Percentiles rank a stretch among this genome's conserved stretches.
Evolutionary conservation across 2,113 vertebrate species (phyloP).

Genomic region (Chamaetylas fuelleborni): DNA sequence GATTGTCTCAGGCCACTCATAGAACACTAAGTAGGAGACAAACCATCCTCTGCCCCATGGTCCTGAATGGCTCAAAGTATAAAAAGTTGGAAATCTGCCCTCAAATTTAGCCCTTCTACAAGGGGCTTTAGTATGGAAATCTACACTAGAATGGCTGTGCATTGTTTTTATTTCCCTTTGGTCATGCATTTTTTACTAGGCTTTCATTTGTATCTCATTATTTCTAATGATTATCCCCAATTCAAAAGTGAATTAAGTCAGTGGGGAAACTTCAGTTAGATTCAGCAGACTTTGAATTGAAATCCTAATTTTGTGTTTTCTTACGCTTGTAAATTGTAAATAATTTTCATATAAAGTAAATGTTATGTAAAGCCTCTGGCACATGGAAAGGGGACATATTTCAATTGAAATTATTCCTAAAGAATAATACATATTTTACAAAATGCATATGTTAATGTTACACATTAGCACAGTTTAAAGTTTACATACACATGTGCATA

Average conservation of each 20-base stretch:
- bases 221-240: not conserved
- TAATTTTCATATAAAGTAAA: not conserved
- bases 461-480: not conserved
- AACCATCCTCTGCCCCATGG: not conserved
- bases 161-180: not conserved
- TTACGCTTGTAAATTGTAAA: not conserved
- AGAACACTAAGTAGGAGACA: not conserved
- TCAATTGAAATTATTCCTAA: not conserved
- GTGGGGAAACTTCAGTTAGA: not conserved
- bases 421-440: not conserved
- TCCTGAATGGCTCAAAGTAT: not conserved
- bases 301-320: not conserved
- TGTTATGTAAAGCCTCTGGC: not conserved
- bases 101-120: not conserved
- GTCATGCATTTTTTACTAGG: not conserved
- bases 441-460: not conserved
- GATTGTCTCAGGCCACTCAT: not conserved
- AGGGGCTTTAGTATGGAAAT: not conserved
- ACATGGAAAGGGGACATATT: not conserved
- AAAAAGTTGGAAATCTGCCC: not conserved
- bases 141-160: not conserved
- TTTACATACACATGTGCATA: not conserved
- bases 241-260: not conserved
- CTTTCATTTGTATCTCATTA: not conserved
- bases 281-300: not conserved